Evolutionary conservation across 37 sponge, comb jelly and placozoan genomes (phyloP).

Genomic region (Theonella swinhoei): DNA sequence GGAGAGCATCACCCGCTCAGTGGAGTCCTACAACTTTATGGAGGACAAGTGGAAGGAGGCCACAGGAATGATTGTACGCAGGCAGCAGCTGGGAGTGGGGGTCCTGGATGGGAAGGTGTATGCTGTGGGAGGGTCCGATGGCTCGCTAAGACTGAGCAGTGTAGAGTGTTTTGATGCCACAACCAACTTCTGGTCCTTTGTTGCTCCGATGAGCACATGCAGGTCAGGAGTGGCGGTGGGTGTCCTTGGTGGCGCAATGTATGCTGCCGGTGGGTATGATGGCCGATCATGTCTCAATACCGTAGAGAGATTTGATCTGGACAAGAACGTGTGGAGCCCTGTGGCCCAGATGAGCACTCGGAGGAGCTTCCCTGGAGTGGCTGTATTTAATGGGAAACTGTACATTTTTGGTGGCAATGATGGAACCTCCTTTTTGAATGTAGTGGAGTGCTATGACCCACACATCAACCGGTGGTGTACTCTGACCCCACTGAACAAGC

Average conservation of each 20-base stretch:
- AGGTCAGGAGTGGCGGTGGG: slow-evolving; percentile 95
- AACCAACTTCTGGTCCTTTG: slow-evolving; percentile 86
- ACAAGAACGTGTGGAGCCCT: slow-evolving; percentile 90
- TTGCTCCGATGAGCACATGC: slow-evolving; percentile 91
- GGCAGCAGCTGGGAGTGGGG: slow-evolving; percentile 94
- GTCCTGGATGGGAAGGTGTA: slow-evolving; percentile 84
- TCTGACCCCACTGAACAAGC: slow-evolving; percentile 77
- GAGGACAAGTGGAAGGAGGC: slow-evolving; percentile 78
- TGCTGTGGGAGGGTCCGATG: slow-evolving; percentile 98
- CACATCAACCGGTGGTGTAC: slow-evolving; percentile 92
- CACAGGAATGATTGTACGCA: slow-evolving; percentile 79
- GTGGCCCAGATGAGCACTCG: slow-evolving; percentile 91
- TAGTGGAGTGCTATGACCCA: slow-evolving; percentile 93
- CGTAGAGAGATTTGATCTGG: slow-evolving; percentile 90
- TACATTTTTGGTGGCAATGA: slow-evolving; percentile 96
- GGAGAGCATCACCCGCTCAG: slow-evolving; percentile 86
- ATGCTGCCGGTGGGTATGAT: slow-evolving; percentile 90
- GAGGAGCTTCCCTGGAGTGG: slow-evolving; percentile 93
- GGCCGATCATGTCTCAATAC: slow-evolving; percentile 90
- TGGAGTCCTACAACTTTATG: slow-evolving; percentile 73
- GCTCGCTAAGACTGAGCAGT: slow-evolving; percentile 88
- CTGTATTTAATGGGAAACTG: slow-evolving; percentile 64
- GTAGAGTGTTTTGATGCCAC: slow-evolving; percentile 93
- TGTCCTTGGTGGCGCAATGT: slow-evolving; percentile 92
- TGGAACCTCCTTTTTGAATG: slow-evolving; percentile 89